These are phyloP conservation scores for Silurus lanzhouensis DNA, from an alignment of 2,797 vertebrate species.

Conservation along the genomic window DNA sequence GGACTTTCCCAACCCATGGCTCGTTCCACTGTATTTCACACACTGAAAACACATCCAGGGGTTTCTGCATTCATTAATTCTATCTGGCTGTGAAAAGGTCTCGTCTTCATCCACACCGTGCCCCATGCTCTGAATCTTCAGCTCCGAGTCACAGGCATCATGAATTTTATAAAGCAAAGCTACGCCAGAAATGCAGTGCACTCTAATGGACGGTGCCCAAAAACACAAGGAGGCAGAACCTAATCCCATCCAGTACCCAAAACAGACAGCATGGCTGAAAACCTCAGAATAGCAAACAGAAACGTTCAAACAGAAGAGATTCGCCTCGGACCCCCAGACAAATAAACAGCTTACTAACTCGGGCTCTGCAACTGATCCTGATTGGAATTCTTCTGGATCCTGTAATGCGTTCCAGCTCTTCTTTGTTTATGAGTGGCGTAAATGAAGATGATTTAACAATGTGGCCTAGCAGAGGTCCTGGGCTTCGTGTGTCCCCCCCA, in stretches of 20 bases:
- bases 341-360: constrained; percentile 57
- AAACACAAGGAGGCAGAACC: constrained; percentile 42
- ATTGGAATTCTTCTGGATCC: constrained; percentile 52
- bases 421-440: constrained; percentile 58
- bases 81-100: not conserved
- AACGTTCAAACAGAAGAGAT: constrained; percentile 46
- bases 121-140: not conserved
- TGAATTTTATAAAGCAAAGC: constrained; percentile 29
- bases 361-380: constrained; percentile 31
- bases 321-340: constrained; percentile 47
- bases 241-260: constrained; percentile 42
- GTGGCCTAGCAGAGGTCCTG: constrained; percentile 35
- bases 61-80: constrained; percentile 4
- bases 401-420: constrained; percentile 52
- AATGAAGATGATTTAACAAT: constrained; percentile 53
- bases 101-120: not conserved
- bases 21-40: not conserved
- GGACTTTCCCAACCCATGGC: not conserved
- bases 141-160: not conserved
- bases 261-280: constrained; percentile 44
- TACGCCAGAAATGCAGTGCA: constrained; percentile 16
- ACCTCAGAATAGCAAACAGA: constrained; percentile 49
- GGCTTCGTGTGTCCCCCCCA: constrained; percentile 20
- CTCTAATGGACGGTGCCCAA: not conserved
- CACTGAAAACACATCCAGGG: not conserved